Conservation (phyloP, 2,888 invertebrate genomes). For the Leucophenga montana region DNA sequence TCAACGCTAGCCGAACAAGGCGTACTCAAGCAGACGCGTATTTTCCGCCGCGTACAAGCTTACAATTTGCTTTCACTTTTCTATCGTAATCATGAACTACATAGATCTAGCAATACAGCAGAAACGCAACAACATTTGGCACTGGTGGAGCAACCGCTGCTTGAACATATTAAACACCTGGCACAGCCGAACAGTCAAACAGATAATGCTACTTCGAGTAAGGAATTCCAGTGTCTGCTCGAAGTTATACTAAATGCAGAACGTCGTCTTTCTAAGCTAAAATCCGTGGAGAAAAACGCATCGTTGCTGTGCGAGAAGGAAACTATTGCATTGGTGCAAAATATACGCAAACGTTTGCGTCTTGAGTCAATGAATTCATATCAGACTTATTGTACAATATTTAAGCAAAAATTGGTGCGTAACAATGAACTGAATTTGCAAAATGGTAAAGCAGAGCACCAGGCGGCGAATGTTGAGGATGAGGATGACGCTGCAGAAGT, state of each 20-base stretch:
- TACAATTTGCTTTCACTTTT: conserved; percentile 79
- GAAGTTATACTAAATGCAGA: conserved; percentile 40
- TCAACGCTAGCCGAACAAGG: conserved; percentile 77
- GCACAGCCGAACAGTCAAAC: neutral
- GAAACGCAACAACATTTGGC: neutral
- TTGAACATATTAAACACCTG: neutral
- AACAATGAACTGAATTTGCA: conserved; percentile 38
- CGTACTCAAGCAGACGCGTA: conserved; percentile 77
- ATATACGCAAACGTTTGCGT: conserved; percentile 51
- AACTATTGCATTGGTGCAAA: no score
- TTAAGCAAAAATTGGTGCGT: conserved; percentile 47
- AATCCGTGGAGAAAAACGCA: neutral
- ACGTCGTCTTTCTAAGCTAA: neutral
- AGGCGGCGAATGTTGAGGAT: neutral
- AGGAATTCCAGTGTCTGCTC: conserved; percentile 56
- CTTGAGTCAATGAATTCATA: conserved; percentile 53
- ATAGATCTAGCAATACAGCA: conserved; percentile 37
- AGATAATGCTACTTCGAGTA: conserved; percentile 45
- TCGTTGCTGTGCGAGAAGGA: no score
- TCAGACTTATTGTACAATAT: conserved; percentile 54
- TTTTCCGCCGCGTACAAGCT: conserved; percentile 80
- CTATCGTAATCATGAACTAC: conserved; percentile 75
- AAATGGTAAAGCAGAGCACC: conserved; percentile 36
- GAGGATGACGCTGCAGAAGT: neutral
- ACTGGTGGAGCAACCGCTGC: neutral